A percentile compares a stretch with the other conserved stretches of the same genome.
phyloP scores from a whole-genome alignment of 1,140 invertebrate genomes.

The Neodiprion virginianus region DNA sequence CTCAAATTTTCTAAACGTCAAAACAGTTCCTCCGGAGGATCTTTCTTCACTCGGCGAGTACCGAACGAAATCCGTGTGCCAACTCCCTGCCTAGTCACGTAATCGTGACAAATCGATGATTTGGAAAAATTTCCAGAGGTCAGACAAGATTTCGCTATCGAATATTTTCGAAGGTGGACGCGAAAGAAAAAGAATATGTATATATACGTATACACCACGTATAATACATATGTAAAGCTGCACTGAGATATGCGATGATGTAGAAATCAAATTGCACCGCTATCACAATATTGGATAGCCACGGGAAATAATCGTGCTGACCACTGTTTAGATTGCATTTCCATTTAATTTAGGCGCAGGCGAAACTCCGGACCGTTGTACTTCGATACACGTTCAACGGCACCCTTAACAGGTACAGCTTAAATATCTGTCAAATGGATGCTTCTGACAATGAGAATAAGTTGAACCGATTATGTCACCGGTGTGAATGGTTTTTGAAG shows the following conservation, averaged over 20 bases:
- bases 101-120: no score
- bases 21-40: no score
- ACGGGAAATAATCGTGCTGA: conserved; percentile 44
- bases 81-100: no score
- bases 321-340: conserved; percentile 47
- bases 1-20: no score
- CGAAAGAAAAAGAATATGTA: not conserved
- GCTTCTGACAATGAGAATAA: no score
- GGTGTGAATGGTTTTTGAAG: not conserved
- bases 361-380: no score
- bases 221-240: conserved; percentile 22
- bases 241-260: not conserved
- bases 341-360: conserved; percentile 45
- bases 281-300: conserved; percentile 45
- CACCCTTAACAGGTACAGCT: no score
- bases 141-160: not conserved
- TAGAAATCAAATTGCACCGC: conserved; percentile 45
- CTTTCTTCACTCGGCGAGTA: no score
- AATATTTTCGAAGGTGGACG: not conserved
- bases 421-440: no score
- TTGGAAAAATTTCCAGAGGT: not conserved
- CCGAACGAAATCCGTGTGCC: no score
- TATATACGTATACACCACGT: not conserved
- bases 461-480: not conserved
- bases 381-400: no score